Evolutionary conservation across 2,888 invertebrate genomes (phyloP).

Genomic region (Cephus nigrinus): DNA sequence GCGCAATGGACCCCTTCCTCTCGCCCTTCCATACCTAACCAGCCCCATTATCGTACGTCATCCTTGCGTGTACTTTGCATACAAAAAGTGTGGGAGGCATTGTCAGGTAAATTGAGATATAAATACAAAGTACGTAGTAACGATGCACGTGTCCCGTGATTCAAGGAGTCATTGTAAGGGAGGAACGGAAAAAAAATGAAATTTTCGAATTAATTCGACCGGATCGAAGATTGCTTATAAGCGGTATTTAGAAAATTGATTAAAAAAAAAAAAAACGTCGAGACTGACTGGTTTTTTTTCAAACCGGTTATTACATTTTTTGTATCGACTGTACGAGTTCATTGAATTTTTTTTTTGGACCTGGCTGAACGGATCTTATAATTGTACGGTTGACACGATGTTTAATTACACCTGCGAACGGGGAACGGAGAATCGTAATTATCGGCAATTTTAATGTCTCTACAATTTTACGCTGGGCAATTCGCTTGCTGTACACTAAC

Average conservation of each 20-base stretch:
- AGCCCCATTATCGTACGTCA: conserved; percentile 31
- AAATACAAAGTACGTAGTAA: conserved; percentile 22
- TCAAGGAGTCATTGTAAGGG: neutral
- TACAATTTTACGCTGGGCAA: neutral
- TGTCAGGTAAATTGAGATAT: conserved; percentile 42
- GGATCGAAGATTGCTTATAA: too few relatives aligned
- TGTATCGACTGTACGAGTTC: too few relatives aligned
- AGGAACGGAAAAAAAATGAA: neutral
- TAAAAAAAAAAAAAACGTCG: too few relatives aligned
- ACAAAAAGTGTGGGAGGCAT: conserved; percentile 38
- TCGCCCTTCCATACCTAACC: neutral
- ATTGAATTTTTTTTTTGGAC: too few relatives aligned
- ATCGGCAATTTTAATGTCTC: conserved; percentile 5
- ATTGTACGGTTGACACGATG: neutral
- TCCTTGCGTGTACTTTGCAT: conserved; percentile 30
- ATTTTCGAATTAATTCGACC: too few relatives aligned
- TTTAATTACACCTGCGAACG: too few relatives aligned
- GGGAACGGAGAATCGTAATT: neutral
- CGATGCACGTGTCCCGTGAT: neutral
- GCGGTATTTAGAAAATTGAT: too few relatives aligned
- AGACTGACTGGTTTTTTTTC: too few relatives aligned
- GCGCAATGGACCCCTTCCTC: neutral
- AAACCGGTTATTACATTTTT: too few relatives aligned
- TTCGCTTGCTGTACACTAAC: neutral
- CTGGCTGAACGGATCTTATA: neutral